Base-by-base conservation (phyloP, 2,888 invertebrate species). In the Drosophila anceps region DNA sequence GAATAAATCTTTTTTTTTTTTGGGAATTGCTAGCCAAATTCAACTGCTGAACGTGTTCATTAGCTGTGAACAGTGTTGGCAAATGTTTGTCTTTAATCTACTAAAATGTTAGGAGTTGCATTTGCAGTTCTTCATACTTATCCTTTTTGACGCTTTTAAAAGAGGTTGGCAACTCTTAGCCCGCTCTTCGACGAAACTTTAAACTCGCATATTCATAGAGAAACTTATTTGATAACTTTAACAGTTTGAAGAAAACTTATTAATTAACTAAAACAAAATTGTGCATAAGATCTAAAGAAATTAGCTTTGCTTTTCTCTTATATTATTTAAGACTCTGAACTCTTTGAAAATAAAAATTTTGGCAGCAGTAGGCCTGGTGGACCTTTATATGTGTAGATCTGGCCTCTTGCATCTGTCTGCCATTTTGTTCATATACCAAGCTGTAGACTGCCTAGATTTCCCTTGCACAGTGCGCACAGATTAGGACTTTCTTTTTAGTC, bases 131-230 rank as follows among this genome's bases (percentile, higher is more conserved):
- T 24, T 8, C 44, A 7, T 31, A 10, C 2, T 31, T 31, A 13
- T 31, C 10, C 9, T 15, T 41, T 20, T 13, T 18, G 2, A 1
- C 12, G 1, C 29, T 41, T n/a, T 44, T 6, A 7, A n/a, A n/a
- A n/a, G 27, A 24, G 2, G 55, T 43, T 55, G 55, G 55, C 55
- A 55, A 15, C 7, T n/a, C n/a, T 27, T 24, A 2, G 13, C 39
- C 39, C 39, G 54, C 39, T 18, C 4, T 18, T n/a, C 0, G 15
- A 35, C 3, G 12, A n/a, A 27, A 37, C 37, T n/a, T 53, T 24
- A 27, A 53, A 53, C 13, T 35, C 13, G 2, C 33, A 33, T 33
- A 10, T 43, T 20, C 18, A 18, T 1, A 12, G 43, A 12, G 12
- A 7, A 44, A 24, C 7, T 43, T 43, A 5, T 43, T 43, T 43